These are phyloP conservation scores for Porites lobata DNA, from an alignment of 92 coral and sea anemone species.

Conservation along the genomic window DNA sequence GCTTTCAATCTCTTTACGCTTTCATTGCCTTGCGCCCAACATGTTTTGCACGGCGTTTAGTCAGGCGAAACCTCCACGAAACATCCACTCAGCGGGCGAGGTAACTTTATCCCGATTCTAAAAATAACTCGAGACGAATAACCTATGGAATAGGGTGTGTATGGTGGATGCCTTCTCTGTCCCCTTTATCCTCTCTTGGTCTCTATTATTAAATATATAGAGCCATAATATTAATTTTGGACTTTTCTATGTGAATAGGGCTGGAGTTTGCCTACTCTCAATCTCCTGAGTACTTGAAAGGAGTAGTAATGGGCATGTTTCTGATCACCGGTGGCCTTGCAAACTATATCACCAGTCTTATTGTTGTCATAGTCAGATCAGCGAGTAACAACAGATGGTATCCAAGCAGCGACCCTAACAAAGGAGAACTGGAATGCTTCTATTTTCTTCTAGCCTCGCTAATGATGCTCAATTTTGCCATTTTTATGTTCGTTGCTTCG, in stretches of 20 bases:
- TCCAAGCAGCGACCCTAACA: constrained; percentile 74
- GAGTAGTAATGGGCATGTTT: constrained; percentile 91
- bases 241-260: constrained; percentile 45
- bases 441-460: constrained; percentile 88
- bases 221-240: no score
- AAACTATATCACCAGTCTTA: constrained; percentile 72
- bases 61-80: no score
- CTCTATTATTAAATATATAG: no score
- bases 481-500: constrained; percentile 73
- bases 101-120: no score
- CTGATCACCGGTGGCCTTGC: constrained; percentile 87
- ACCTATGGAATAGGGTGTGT: no score
- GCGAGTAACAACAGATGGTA: constrained; percentile 69
- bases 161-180: no score
- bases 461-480: constrained; percentile 81
- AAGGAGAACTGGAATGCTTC: constrained; percentile 83
- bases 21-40: no score
- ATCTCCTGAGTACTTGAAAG: constrained; percentile 86
- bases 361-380: constrained; percentile 75
- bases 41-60: no score
- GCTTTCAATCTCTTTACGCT: no score
- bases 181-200: no score
- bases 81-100: no score
- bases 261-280: constrained; percentile 95
- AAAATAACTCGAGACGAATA: no score